Evolutionary conservation across 2,888 invertebrate species (phyloP).

Genomic region (Nephrocerus scutellatus): DNA sequence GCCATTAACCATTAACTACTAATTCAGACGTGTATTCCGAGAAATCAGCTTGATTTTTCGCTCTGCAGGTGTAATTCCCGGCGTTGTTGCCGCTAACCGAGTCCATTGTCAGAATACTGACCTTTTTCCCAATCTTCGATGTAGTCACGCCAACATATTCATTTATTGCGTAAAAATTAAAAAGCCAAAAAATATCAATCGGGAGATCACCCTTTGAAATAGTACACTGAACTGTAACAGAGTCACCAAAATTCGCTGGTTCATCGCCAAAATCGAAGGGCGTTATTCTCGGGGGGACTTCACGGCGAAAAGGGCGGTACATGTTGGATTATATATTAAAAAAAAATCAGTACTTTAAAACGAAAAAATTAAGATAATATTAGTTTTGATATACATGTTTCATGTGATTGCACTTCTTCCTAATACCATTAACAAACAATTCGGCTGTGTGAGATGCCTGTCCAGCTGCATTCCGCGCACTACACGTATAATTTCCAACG

Average conservation of each 20-base stretch:
- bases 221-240: conserved; percentile 56
- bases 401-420: too few relatives aligned
- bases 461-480: conserved; percentile 56
- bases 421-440: conserved; percentile 60
- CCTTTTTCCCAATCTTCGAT: conserved; percentile 50
- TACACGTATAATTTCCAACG: conserved; percentile 59
- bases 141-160: conserved; percentile 49
- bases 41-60: conserved; percentile 52
- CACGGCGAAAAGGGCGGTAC: background rate
- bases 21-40: conserved; percentile 51
- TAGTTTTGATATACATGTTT: background rate
- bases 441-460: conserved; percentile 53
- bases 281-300: conserved; percentile 48
- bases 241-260: conserved; percentile 58
- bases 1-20: conserved; percentile 50
- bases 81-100: conserved; percentile 53
- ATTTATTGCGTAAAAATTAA: conserved; percentile 59
- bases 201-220: conserved; percentile 65
- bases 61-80: conserved; percentile 55
- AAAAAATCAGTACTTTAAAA: background rate
- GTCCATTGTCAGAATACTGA: conserved; percentile 53
- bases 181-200: conserved; percentile 58
- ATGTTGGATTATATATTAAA: background rate
- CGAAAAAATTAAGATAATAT: background rate
- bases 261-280: conserved; percentile 54